Evolutionary conservation across 2,113 vertebrate genomes (phyloP), one percentile per base, ranked within the genome.

Genomic region (Triplophysa siluroides): DNA sequence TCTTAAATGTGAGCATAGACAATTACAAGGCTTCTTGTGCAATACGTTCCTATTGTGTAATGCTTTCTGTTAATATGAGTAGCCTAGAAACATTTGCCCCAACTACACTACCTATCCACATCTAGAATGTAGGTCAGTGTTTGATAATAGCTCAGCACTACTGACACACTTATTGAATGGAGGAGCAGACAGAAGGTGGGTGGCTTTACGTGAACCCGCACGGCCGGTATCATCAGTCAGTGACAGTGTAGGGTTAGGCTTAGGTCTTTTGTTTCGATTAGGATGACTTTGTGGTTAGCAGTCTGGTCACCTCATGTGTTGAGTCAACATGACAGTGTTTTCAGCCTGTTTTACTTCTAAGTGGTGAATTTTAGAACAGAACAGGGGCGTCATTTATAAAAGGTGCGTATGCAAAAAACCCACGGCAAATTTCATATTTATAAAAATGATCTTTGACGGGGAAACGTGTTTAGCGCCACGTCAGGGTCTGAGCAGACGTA

Each of bases 101-200:
- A 45, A 18, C 52, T 52, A 19, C 21, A 29, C 41, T n/a, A 72
- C 66, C 66, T 77, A 23, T 66, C n/a, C 33, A 8, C 61, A 73
- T 19, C 23, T 23, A 47, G 77, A 65, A 84, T 75, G 63, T 86
- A 83, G 83, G 84, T 84, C 84, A 84, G 69, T 78, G 78, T 80
- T 19, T 63, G 70, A 83, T 72, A 62, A 38, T 52, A 64, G 26
- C 52, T 38, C 47, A 60, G 73, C 58, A 45, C 21, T 19, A 26
- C 41, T 50, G 50, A 71, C 52, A 73, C 8, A 54, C n/a, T 54
- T 45, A 61, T 43, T 43, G 67, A 9, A 54, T 61, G 2, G 16
- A 24, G 60, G 13, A 56, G 38, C 16, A 72, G 8, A 78, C 5
- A 70, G 16, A 26, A 43, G 50, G 33, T 72, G 23, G 47, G 38